Conservation (phyloP, 2,113 vertebrate species). For the Cygnus atratus region DNA sequence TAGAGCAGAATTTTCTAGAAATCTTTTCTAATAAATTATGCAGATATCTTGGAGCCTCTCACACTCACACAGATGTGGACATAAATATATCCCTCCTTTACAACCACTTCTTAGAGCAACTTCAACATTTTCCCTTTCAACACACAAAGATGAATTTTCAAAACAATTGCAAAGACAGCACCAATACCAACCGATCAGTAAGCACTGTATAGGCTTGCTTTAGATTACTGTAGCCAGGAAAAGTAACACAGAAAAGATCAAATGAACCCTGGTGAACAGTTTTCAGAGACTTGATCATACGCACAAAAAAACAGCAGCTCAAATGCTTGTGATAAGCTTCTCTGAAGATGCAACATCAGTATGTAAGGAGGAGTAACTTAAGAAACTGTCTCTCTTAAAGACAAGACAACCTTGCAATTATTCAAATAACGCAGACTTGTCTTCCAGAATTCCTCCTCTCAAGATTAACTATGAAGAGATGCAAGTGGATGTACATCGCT, state of each 20-base stretch:
- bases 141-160: background rate
- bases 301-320: background rate
- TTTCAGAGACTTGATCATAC: background rate
- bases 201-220: background rate
- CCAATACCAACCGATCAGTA: background rate
- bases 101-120: background rate
- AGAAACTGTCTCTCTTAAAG: background rate
- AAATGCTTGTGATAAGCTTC: background rate
- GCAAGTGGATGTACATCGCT: background rate
- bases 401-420: background rate
- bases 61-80: fast-evolving
- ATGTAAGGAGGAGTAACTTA: background rate
- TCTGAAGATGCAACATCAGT: background rate
- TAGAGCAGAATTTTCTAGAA: background rate
- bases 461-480: background rate
- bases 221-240: background rate
- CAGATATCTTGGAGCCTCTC: background rate
- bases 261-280: background rate
- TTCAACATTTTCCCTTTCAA: background rate
- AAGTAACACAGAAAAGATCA: background rate
- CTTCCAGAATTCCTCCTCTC: background rate
- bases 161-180: fast-evolving
- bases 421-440: background rate
- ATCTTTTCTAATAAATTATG: background rate
- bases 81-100: background rate